phyloP scores from a whole-genome alignment of 2,888 invertebrate species.

The Lepetodrilus schrolli region DNA sequence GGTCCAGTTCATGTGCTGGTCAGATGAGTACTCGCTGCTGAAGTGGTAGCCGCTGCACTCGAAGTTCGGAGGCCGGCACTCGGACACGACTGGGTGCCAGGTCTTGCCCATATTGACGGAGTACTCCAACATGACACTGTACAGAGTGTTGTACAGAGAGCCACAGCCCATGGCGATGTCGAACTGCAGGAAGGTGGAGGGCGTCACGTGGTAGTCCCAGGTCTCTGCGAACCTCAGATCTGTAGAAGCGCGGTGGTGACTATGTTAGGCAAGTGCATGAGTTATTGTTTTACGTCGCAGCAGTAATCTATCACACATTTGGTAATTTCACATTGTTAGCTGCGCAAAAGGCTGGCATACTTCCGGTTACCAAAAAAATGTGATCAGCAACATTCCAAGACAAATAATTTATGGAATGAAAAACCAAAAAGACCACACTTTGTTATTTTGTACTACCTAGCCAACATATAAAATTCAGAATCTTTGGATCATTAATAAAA shows the following conservation, averaged over 20 bases:
- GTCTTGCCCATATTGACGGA: conserved; percentile 74
- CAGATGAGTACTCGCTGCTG: conserved; percentile 69
- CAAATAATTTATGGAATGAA: no score
- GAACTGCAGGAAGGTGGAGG: conserved; percentile 76
- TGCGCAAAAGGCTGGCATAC: no score
- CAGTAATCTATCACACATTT: no score
- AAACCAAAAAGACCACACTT: no score
- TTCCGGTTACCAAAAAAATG: no score
- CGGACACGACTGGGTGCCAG: conserved; percentile 72
- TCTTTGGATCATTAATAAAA: no score
- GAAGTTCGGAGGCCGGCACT: conserved; percentile 74
- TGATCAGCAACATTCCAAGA: no score
- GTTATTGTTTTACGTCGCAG: no score
- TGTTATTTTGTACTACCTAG: no score
- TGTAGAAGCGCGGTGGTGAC: conserved; percentile 36
- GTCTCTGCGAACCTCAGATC: conserved; percentile 74
- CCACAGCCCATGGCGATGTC: conserved; percentile 75
- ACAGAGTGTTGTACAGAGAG: conserved; percentile 65
- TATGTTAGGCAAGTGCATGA: no score
- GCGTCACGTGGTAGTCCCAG: conserved; percentile 74
- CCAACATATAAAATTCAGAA: no score
- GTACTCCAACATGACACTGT: conserved; percentile 73
- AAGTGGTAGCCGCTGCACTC: conserved; percentile 74
- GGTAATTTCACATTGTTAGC: no score
- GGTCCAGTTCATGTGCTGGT: conserved; percentile 73